Evolutionary conservation across 2,888 invertebrate genomes (phyloP), one percentile per base, ranked within the genome.

Genomic region (Pedicia rivosa): DNA sequence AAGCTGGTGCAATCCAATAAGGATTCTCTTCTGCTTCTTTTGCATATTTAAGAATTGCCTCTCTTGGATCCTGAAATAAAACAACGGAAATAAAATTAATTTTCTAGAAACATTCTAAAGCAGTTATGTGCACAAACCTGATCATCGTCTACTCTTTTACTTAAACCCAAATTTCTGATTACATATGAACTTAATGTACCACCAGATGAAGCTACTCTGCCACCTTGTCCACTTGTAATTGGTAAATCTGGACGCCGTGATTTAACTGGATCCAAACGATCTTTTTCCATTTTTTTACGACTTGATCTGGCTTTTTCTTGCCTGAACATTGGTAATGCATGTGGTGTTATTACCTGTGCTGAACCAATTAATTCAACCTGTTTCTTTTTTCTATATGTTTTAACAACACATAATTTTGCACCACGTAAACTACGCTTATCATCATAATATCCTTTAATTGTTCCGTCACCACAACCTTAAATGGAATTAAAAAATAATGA

Each of bases 171-270:
- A 56, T 95, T 94, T 40, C 95, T 74, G 32, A 95, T 94, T 7
- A 97, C 90, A 55, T 88, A 95, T 2, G 95, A 94, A 47, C 94
- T 92, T 1, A 98, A 65, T 0, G 97, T 98, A 37, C 91, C 90
- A 2, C 94, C 94, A 19, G 92, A 90, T 0, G 88, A 84, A 0
- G 90, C 92, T 0, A 95, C 84, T 41, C 95, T 69, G 1, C 97
- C 95, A 20, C 95, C 95, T 47, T 83, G 82, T 0, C 84, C 87
- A 1, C 84, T 86, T 3, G 86, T 87, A 35, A 88, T 87, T 0
- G 88, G 88, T 31, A 88, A 59, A 57, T 88, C 88, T 0, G 88
- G 88, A 26, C 87, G 54, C 31, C 68, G 70, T 0, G 86, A 86
- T 51, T 86, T 87, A 0, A 87, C 67, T 0, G 88, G 87, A 58